These are phyloP conservation scores for Meiosimyza platycephala DNA, from an alignment of 2,888 invertebrate genomes.

Conservation along the genomic window DNA sequence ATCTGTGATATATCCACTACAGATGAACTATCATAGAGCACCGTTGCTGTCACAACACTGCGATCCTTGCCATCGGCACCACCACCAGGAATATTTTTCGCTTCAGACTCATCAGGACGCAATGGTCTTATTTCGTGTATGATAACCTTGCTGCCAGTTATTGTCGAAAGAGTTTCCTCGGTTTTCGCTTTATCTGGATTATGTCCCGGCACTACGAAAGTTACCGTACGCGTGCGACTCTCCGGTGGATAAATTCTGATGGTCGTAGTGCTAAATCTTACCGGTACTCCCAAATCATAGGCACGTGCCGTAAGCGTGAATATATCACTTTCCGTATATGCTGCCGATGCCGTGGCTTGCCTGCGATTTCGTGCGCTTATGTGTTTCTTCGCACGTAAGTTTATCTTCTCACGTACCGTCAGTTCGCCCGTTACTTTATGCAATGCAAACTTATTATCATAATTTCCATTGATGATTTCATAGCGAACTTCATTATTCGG, in stretches of 20 bases:
- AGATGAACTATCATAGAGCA: constrained; percentile 75
- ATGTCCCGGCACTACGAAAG: constrained; percentile 83
- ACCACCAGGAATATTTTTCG: constrained; percentile 70
- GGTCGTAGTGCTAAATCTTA: constrained; percentile 77
- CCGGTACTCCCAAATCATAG: constrained; percentile 87
- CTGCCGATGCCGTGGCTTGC: constrained; percentile 42
- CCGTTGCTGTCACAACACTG: constrained; percentile 79
- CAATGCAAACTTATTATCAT: constrained; percentile 79
- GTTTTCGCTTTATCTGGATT: constrained; percentile 80
- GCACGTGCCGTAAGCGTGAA: constrained; percentile 81
- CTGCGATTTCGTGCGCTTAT: constrained; percentile 50
- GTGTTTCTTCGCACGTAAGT: constrained; percentile 63
- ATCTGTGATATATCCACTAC: constrained; percentile 80
- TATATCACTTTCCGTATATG: constrained; percentile 47
- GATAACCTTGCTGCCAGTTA: constrained; percentile 83
- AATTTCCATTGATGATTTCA: constrained; percentile 82
- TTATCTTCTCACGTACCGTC: constrained; percentile 70
- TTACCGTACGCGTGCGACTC: constrained; percentile 79
- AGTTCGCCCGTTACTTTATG: constrained; percentile 83
- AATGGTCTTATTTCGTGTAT: constrained; percentile 82
- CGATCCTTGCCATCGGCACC: constrained; percentile 71
- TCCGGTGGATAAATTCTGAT: constrained; percentile 84
- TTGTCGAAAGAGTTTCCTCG: constrained; percentile 79
- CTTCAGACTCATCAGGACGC: constrained; percentile 70
- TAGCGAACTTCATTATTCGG: constrained; percentile 90